phyloP scores from a whole-genome alignment of 2,797 vertebrate species.

The Cetoscarus ocellatus region DNA sequence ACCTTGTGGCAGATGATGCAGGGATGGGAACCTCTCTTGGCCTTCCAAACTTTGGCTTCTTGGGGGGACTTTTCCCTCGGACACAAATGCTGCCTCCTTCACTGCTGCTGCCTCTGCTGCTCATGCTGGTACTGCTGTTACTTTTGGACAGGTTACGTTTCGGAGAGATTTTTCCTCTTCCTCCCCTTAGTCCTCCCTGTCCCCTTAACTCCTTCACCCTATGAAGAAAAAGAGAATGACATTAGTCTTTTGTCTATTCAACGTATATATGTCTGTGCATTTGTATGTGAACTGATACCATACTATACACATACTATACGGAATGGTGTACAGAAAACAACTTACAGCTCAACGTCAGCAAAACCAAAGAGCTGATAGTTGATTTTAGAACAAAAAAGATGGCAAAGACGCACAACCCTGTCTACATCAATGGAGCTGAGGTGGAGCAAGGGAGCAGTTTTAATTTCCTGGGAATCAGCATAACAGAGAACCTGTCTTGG shows the following conservation, averaged over 20 bases:
- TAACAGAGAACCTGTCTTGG: no score
- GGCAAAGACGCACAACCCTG: no score
- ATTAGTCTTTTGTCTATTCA: no score
- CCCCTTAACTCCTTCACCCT: constrained; percentile 93
- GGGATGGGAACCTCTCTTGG: constrained; percentile 30
- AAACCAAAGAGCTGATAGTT: no score
- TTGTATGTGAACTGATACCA: no score
- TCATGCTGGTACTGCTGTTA: constrained; percentile 20
- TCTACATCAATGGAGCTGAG: no score
- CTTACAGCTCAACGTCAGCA: no score
- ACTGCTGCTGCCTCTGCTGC: constrained; percentile 7
- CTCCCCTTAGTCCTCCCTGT: constrained; percentile 64
- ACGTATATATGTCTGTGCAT: no score
- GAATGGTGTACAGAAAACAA: no score
- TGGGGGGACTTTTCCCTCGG: constrained; percentile 84
- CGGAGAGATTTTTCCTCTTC: constrained; percentile 71
- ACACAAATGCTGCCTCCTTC: background rate
- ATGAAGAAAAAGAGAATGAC: constrained; percentile 28
- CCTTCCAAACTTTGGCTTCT: constrained; percentile 83
- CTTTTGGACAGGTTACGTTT: constrained; percentile 78
- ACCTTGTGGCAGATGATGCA: constrained; percentile 17
- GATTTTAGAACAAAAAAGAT: no score
- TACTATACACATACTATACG: background rate
- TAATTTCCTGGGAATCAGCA: no score
- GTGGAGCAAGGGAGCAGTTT: no score